phyloP scores from a whole-genome alignment of 2,888 invertebrate species.

The Cotesia congregata region DNA sequence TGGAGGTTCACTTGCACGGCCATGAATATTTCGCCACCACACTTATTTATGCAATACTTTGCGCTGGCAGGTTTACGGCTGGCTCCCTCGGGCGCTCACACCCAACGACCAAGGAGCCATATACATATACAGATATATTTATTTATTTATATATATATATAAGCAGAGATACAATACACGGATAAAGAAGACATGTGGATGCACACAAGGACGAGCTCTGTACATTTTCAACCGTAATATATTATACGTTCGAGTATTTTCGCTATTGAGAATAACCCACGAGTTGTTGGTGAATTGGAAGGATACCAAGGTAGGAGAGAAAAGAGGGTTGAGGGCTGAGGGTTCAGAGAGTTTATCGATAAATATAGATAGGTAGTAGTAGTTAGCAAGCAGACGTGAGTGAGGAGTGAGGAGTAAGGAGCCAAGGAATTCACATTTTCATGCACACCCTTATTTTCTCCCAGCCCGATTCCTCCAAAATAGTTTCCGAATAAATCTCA shows the following conservation, averaged over 20 bases:
- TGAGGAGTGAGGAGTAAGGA: not conserved
- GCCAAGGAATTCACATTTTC: slow-evolving; percentile 50
- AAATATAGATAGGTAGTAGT: slow-evolving; percentile 30
- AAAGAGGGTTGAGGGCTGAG: slow-evolving; percentile 26
- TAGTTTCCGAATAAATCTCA: slow-evolving; percentile 69
- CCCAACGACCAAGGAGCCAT: slow-evolving; percentile 36
- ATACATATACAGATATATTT: slow-evolving; percentile 26
- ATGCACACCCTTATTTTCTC: slow-evolving; percentile 42
- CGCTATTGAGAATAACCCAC: slow-evolving; percentile 60
- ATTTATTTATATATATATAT: slow-evolving; percentile 23
- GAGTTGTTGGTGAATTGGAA: slow-evolving; percentile 37
- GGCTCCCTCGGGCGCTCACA: slow-evolving; percentile 53
- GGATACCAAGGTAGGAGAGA: slow-evolving; percentile 43
- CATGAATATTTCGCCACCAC: slow-evolving; percentile 70
- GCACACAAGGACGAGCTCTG: slow-evolving; percentile 35
- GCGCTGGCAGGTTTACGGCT: slow-evolving; percentile 69
- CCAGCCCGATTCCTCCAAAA: slow-evolving; percentile 49
- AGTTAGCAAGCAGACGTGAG: slow-evolving; percentile 28
- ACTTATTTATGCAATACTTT: slow-evolving; percentile 71
- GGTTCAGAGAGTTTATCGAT: slow-evolving; percentile 33
- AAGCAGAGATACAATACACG: slow-evolving; percentile 32
- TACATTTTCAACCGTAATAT: slow-evolving; percentile 65
- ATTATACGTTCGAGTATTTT: slow-evolving; percentile 66
- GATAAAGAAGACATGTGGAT: slow-evolving; percentile 32
- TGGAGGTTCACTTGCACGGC: slow-evolving; percentile 52